Evolutionary conservation across 2,888 invertebrate genomes (phyloP), one percentile per base, ranked within the genome.

Genomic region (Bhutanitis thaidina): DNA sequence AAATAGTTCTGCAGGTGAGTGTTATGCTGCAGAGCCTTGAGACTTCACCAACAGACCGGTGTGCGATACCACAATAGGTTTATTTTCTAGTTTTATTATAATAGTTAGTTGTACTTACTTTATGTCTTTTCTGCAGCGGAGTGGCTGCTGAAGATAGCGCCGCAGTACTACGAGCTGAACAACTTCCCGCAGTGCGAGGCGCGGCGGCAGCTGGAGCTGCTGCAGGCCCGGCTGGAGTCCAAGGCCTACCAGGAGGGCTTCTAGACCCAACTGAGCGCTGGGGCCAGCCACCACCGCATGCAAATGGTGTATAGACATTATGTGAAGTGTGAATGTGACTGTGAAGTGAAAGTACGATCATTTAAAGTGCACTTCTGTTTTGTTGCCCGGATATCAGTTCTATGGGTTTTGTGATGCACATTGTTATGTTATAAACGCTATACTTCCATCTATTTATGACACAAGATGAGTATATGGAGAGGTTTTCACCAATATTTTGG

Each of bases 101-200:
- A n/a, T n/a, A n/a, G n/a, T n/a, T n/a, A n/a, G n/a, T n/a, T n/a
- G n/a, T n/a, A n/a, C n/a, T n/a, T n/a, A n/a, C n/a, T n/a, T n/a
- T n/a, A n/a, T n/a, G n/a, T n/a, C n/a, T n/a, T 8, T 27, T 7
- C 1, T 8, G 7, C 84, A 96, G 97, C 97, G 63, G 97, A 97
- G 77, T 97, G 99, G 99, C 90, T 99, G 46, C 87, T 99, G 15
- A 95, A 95, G 76, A 95, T 98, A 56, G 98, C 99, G 0, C 98
- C 99, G 0, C 98, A 98, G 81, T 99, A 99, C 91, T 99, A 99
- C 80, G 99, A 99, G 79, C 91, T 99, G 82, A 94, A 95, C 73
- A 99, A 98, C 87, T 99, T 99, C 91, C 99, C 99, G 0, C 95
- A 95, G 71, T 98, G 99, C 79, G 99, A 99, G 83, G 99, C 99